These are phyloP conservation scores for Enoplosus armatus DNA, from an alignment of 2,797 vertebrate genomes.

Conservation along the genomic window DNA sequence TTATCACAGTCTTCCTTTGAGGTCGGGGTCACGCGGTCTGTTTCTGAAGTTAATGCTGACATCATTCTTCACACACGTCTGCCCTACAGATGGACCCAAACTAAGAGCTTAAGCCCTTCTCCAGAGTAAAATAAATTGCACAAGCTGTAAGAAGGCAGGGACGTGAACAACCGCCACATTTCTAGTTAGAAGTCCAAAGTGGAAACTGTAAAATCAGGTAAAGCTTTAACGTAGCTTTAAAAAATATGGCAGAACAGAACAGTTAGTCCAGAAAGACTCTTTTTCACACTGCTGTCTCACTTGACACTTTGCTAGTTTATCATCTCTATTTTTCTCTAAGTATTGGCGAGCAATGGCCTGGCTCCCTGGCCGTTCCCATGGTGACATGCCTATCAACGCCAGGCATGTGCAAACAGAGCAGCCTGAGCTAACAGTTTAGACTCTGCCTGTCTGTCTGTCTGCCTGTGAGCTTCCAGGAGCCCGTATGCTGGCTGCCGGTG, in stretches of 20 bases:
- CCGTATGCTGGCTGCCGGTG: slow-evolving; percentile 73
- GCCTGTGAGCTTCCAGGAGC: slow-evolving; percentile 71
- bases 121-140: slow-evolving; percentile 41
- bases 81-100: slow-evolving; percentile 45
- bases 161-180: slow-evolving; percentile 8
- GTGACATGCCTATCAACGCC: slow-evolving; percentile 85
- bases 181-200: slow-evolving; percentile 38
- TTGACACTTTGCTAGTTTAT: slow-evolving; percentile 86
- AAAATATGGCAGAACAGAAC: slow-evolving; percentile 40
- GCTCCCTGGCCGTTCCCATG: slow-evolving; percentile 86
- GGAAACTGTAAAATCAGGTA: slow-evolving; percentile 39
- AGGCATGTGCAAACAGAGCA: slow-evolving; percentile 87
- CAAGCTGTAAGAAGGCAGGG: slow-evolving; percentile 13
- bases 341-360: slow-evolving; percentile 73
- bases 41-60: slow-evolving; percentile 38
- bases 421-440: slow-evolving; percentile 84
- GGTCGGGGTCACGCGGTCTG: slow-evolving; percentile 33
- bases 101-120: slow-evolving; percentile 8
- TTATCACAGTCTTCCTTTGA: slow-evolving; percentile 35
- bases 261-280: slow-evolving; percentile 43
- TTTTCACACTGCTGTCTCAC: slow-evolving; percentile 72
- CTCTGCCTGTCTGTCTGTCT: slow-evolving; percentile 63
- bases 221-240: slow-evolving; percentile 8
- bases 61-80: slow-evolving; percentile 41
- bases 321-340: slow-evolving; percentile 76